Conservation (phyloP, 2,113 vertebrate species). For the Perca fluviatilis region DNA sequence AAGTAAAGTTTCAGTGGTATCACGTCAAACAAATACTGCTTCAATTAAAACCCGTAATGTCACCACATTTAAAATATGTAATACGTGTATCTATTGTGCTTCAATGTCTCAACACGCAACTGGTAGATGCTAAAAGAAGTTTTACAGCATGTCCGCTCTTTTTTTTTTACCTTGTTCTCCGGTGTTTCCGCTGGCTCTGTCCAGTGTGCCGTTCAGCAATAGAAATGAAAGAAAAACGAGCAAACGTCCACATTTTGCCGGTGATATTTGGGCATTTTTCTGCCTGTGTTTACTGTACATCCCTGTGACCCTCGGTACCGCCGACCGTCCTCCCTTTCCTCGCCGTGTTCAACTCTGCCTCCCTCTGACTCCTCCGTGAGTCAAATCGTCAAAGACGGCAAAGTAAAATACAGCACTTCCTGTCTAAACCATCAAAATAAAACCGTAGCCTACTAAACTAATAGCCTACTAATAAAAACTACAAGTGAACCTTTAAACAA, state of each 20-base stretch:
- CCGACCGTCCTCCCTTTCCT: slow-evolving; percentile 72
- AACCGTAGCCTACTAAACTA: background rate
- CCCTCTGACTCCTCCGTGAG: slow-evolving; percentile 27
- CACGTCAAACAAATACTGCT: no score
- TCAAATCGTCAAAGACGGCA: background rate
- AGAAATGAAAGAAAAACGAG: slow-evolving; percentile 64
- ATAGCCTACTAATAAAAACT: background rate
- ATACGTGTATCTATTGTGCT: no score
- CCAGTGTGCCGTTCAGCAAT: slow-evolving; percentile 69
- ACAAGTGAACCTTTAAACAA: no score
- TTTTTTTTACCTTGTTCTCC: slow-evolving; percentile 73
- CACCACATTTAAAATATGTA: background rate
- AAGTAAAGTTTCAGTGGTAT: slow-evolving; percentile 42
- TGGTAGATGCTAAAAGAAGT: slow-evolving; percentile 74
- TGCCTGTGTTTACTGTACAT: slow-evolving; percentile 89
- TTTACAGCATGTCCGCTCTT: slow-evolving; percentile 40
- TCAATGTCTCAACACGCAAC: slow-evolving; percentile 65
- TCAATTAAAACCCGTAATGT: accelerated
- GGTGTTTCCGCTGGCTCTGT: slow-evolving; percentile 57
- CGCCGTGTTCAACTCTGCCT: slow-evolving; percentile 62
- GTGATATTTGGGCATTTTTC: slow-evolving; percentile 80
- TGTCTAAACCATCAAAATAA: slow-evolving; percentile 37
- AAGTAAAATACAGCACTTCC: slow-evolving; percentile 4
- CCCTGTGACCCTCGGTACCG: slow-evolving; percentile 79
- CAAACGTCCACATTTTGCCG: slow-evolving; percentile 65